These are phyloP conservation scores for Meles meles DNA, from an alignment of 2,113 vertebrate genomes.

Conservation along the genomic window DNA sequence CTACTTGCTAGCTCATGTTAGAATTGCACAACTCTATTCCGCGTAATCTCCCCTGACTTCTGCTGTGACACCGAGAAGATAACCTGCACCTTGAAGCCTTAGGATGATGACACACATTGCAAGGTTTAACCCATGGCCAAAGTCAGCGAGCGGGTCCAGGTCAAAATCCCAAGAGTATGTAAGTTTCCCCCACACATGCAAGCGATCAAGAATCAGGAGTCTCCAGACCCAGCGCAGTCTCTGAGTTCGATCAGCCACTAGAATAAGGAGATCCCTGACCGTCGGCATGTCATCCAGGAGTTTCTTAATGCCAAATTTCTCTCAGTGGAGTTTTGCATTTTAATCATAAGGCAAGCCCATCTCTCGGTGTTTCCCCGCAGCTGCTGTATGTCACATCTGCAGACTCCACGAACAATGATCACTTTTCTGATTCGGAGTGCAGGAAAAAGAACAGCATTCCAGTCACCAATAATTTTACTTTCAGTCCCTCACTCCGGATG, in stretches of 20 bases:
- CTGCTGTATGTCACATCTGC: not conserved
- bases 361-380: not conserved
- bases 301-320: not conserved
- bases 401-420: not conserved
- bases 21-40: not conserved
- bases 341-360: not conserved
- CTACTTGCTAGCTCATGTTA: not conserved
- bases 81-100: not conserved
- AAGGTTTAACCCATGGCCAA: not conserved
- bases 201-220: not conserved
- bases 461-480: not conserved
- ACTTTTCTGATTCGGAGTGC: not conserved
- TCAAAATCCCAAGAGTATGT: not conserved
- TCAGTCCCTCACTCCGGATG: not conserved
- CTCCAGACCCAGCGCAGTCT: not conserved
- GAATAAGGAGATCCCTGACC: not conserved
- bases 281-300: not conserved
- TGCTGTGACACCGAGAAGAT: not conserved
- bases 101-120: not conserved
- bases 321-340: not conserved
- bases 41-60: not conserved
- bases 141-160: not conserved
- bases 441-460: not conserved
- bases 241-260: not conserved
- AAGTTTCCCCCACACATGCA: not conserved